Conservation (phyloP, 2,113 vertebrate species). For the Seriola rivoliana region DNA sequence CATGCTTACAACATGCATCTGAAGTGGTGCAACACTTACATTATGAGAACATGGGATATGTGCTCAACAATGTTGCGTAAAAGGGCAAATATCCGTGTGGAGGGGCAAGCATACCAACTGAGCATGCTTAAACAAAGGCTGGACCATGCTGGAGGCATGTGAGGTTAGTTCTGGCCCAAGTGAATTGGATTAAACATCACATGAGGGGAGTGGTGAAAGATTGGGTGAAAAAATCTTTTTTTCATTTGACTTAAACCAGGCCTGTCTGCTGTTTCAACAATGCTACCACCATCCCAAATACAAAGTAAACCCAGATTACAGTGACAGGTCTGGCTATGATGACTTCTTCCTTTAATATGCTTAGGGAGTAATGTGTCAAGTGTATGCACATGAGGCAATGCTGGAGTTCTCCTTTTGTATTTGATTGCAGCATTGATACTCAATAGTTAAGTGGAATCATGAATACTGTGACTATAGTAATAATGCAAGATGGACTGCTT, state of each 20-base stretch:
- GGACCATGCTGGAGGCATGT: constrained; percentile 49
- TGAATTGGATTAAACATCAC: constrained; percentile 72
- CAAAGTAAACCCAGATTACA: constrained; percentile 17
- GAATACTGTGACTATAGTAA: neutral
- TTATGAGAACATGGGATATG: neutral
- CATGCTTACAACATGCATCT: neutral
- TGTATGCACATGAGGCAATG: constrained; percentile 13
- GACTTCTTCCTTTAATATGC: constrained; percentile 1
- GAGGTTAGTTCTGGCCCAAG: constrained; percentile 48
- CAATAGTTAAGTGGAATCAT: neutral
- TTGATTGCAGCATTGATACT: neutral
- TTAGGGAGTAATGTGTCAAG: neutral
- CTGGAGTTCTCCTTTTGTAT: neutral
- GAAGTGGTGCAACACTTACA: neutral
- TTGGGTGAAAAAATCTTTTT: neutral
- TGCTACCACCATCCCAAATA: neutral
- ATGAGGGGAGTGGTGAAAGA: constrained; percentile 44
- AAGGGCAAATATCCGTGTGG: constrained; percentile 21
- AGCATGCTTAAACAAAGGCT: constrained; percentile 45
- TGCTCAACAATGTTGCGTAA: constrained; percentile 10
- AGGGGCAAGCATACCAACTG: constrained; percentile 22
- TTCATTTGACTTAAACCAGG: constrained; percentile 23
- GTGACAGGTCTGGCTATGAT: neutral
- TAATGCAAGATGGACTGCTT: neutral
- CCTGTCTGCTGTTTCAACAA: constrained; percentile 16